These are phyloP conservation scores for Drosophila mulleri DNA, from an alignment of 2,888 invertebrate genomes.

Conservation along the genomic window DNA sequence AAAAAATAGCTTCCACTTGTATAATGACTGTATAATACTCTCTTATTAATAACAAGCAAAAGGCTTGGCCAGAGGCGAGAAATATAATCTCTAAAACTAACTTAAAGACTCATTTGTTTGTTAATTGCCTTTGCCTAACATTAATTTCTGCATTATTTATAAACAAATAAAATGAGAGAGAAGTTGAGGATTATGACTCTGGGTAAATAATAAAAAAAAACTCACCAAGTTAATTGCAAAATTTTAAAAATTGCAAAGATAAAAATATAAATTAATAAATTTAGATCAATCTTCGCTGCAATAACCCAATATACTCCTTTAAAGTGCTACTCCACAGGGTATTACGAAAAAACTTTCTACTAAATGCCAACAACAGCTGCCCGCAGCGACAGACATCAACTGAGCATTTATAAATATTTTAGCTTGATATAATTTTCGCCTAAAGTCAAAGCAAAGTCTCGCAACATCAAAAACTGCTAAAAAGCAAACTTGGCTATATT, in stretches of 20 bases:
- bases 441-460: constrained; percentile 30
- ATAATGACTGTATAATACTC: constrained; percentile 1
- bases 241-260: background rate
- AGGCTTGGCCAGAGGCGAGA: no score
- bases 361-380: constrained; percentile 53
- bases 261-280: no score
- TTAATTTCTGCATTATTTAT: no score
- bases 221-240: no score
- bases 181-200: no score
- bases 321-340: background rate
- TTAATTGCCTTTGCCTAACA: no score
- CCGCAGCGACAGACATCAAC: constrained; percentile 26
- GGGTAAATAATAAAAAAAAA: no score
- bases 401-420: constrained; percentile 60
- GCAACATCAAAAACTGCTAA: background rate
- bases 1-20: background rate
- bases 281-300: background rate
- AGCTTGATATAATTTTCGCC: constrained; percentile 54
- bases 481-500: constrained; percentile 18
- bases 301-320: no score
- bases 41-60: background rate
- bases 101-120: no score
- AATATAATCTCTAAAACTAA: no score
- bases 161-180: no score
- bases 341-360: constrained; percentile 27